Base-by-base conservation (phyloP, 1,140 invertebrate species). In the Drosophila ogumai region DNA sequence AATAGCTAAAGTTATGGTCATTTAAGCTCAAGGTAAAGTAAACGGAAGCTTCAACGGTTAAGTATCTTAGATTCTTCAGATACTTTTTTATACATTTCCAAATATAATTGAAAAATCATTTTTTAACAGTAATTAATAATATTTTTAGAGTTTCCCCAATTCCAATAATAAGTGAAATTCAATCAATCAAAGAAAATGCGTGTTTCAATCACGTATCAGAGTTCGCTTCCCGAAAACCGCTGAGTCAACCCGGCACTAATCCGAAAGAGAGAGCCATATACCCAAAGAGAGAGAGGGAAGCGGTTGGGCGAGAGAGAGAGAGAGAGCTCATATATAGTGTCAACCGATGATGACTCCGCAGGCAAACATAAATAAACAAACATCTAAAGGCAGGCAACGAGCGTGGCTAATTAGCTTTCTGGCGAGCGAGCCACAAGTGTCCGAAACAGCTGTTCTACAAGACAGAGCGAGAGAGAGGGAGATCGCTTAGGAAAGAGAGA, bases 391-490 rank as follows among this genome's bases (percentile, higher is more conserved):
- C 75, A 56, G 63, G 40, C 55, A 72, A 77, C 74, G 64, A 78
- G 75, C 75, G 54, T 79, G 75, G 74, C 75, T 77, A 77, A 77
- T 77, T 77, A 65, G 55, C 74, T 68, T 77, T 77, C 43, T 68
- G 54, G 41, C 46, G 55, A 58, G 67, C 69, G 44, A 73, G 67
- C 75, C 59, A 79, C 77, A 71, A 79, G 75, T 72, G 75, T 58
- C 57, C 46, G 54, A 28, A 77, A 78, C 75, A 79, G 75, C 75
- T 79, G 75, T 79, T 79, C 31, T 5, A 8, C 22, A 8, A 46
- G 47, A 47, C 34, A 64, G 25, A 40, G 8, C 15, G 43, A 46
- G 49, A 50, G 19, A 44, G 31, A 4, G 54, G 58, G 28, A 40
- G 41, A 34, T 31, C 47, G 3, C 9, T 9, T 6, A 9, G 3